Conservation (phyloP, 1,140 invertebrate species). For the Cecropterus lyciades region DNA sequence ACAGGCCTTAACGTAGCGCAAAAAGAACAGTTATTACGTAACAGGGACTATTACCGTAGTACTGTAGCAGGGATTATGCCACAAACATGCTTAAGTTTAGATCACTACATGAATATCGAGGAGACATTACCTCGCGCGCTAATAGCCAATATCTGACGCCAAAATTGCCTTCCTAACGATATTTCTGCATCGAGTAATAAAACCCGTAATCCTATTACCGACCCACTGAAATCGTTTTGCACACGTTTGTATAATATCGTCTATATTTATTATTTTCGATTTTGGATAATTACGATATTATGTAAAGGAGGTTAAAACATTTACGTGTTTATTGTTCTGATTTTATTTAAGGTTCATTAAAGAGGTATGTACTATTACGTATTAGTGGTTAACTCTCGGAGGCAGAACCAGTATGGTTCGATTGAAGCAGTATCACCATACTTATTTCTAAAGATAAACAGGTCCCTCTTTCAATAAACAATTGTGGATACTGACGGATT, state of each 20-base stretch:
- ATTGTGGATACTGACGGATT: too few species aligned
- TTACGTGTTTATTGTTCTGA: too few species aligned
- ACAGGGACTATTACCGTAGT: not conserved
- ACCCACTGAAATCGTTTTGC: constrained; percentile 62
- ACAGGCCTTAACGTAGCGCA: not conserved
- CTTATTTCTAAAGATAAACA: too few species aligned
- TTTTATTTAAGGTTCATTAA: too few species aligned
- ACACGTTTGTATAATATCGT: constrained; percentile 40
- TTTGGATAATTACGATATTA: not conserved
- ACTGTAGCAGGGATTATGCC: constrained; percentile 47
- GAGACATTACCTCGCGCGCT: constrained; percentile 69
- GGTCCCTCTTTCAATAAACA: too few species aligned
- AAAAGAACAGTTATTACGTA: not conserved
- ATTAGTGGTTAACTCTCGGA: too few species aligned
- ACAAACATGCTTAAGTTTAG: constrained; percentile 64
- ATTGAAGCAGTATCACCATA: too few species aligned
- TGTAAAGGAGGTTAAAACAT: too few species aligned
- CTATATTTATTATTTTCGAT: constrained; percentile 32
- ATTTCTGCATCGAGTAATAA: constrained; percentile 79
- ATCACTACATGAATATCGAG: constrained; percentile 70
- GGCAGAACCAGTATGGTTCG: too few species aligned
- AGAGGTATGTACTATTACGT: too few species aligned
- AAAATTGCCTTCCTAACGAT: constrained; percentile 82
- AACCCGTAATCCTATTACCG: constrained; percentile 76
- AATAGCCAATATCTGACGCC: constrained; percentile 81